These are phyloP conservation scores for Babylonia areolata DNA, from an alignment of 1,140 invertebrate species.

Conservation along the genomic window DNA sequence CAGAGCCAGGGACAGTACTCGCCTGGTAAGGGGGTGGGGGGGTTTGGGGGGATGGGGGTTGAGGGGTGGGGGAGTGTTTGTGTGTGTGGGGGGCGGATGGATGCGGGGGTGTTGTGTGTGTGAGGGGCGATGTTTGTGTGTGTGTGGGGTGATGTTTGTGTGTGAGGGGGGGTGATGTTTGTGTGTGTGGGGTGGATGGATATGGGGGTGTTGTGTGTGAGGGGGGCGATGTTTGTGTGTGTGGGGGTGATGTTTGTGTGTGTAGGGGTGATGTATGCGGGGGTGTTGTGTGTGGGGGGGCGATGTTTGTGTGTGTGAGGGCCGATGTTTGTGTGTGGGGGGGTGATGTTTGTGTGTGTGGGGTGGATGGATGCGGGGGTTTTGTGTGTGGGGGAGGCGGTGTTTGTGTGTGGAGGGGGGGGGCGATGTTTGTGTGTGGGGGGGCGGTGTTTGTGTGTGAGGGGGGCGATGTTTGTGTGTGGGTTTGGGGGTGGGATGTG, in stretches of 20 bases:
- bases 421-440: background rate
- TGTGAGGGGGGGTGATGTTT: too few relatives aligned
- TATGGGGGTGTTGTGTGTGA: too few relatives aligned
- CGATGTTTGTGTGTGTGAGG: too few relatives aligned
- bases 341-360: background rate
- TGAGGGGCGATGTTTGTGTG: too few relatives aligned
- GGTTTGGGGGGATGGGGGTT: too few relatives aligned
- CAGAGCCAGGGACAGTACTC: constrained; percentile 8
- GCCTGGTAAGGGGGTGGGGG: background rate
- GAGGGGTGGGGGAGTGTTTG: too few relatives aligned
- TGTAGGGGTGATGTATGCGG: background rate
- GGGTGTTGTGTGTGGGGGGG: background rate
- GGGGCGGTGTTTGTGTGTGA: background rate
- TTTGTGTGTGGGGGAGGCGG: constrained; percentile 11
- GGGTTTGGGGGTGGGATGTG: background rate
- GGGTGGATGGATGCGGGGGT: too few relatives aligned
- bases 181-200: too few relatives aligned
- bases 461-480: background rate
- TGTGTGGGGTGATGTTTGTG: too few relatives aligned
- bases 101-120: too few relatives aligned
- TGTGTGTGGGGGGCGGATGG: too few relatives aligned
- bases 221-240: too few relatives aligned
- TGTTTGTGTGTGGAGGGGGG: background rate
- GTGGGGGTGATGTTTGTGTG: background rate
- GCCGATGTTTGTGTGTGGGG: background rate